Evolutionary conservation across 2,797 vertebrate species (phyloP).

Genomic region (Sparidentex hasta): DNA sequence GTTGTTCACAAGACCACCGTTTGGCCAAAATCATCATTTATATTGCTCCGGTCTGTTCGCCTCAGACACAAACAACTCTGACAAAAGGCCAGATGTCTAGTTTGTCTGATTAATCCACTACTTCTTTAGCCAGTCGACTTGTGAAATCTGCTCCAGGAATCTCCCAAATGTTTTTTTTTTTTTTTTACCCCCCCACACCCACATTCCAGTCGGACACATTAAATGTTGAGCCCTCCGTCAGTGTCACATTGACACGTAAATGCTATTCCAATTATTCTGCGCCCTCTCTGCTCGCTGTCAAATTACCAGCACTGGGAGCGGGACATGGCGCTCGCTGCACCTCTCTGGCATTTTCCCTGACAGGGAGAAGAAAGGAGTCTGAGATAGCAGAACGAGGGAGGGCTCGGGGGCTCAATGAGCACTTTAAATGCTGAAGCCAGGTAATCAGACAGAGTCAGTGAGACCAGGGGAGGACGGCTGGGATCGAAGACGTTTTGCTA

Average conservation of each 20-base stretch:
- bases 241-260: slow-evolving; percentile 80
- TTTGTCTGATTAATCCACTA: slow-evolving; percentile 78
- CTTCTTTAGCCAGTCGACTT: slow-evolving; percentile 59
- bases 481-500: slow-evolving; percentile 50
- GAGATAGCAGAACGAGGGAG: slow-evolving; percentile 69
- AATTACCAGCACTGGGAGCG: slow-evolving; percentile 74
- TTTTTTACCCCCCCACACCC: slow-evolving; percentile 18
- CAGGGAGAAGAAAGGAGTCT: slow-evolving; percentile 73
- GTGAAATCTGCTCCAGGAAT: slow-evolving; percentile 66
- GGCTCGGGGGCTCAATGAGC: slow-evolving; percentile 71
- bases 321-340: slow-evolving; percentile 71
- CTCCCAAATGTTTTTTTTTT: slow-evolving; percentile 36
- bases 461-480: slow-evolving; percentile 40
- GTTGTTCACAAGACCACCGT: slow-evolving; percentile 55
- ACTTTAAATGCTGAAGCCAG: slow-evolving; percentile 75
- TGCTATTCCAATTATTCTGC: slow-evolving; percentile 83
- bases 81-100: slow-evolving; percentile 75
- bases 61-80: slow-evolving; percentile 63
- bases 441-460: slow-evolving; percentile 73
- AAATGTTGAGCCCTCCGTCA: slow-evolving; percentile 72
- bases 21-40: slow-evolving; percentile 54
- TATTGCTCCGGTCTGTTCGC: slow-evolving; percentile 54
- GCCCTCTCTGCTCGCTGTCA: slow-evolving; percentile 80
- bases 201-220: slow-evolving; percentile 48
- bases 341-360: slow-evolving; percentile 78